Percentiles rank a stretch among this genome's conserved stretches.
These are phyloP conservation scores for Epicauta chinensis DNA, from an alignment of 1,140 invertebrate genomes.

Conservation along the genomic window DNA sequence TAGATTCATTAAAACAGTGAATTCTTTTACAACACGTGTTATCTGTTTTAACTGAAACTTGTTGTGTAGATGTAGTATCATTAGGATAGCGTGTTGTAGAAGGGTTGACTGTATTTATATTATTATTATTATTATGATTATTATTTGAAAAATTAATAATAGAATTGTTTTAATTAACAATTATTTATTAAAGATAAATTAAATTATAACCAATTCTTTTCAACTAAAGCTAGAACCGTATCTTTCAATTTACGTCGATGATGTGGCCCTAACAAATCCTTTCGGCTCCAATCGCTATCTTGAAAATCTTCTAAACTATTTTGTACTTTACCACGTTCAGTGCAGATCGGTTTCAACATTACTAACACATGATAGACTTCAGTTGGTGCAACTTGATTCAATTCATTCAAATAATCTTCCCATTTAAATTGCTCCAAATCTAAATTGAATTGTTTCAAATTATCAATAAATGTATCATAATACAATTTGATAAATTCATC, in stretches of 20 bases:
- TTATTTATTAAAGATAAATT: conserved; percentile 1
- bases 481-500: conserved; percentile 48
- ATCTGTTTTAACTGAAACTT: too few relatives aligned
- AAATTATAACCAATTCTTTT: conserved; percentile 33
- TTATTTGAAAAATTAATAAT: too few relatives aligned
- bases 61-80: too few relatives aligned
- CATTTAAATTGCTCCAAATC: conserved; percentile 31
- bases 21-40: too few relatives aligned
- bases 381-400: conserved; percentile 31
- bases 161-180: too few relatives aligned
- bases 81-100: too few relatives aligned
- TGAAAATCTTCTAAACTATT: conserved; percentile 37
- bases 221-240: conserved; percentile 34
- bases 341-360: conserved; percentile 41
- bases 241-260: conserved; percentile 37
- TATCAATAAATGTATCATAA: conserved; percentile 45
- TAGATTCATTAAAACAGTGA: too few relatives aligned
- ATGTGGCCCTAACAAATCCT: conserved; percentile 37
- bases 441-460: conserved; percentile 32
- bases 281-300: conserved; percentile 36
- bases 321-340: conserved; percentile 38
- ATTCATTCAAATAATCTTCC: conserved; percentile 34
- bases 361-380: conserved; percentile 39
- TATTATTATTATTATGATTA: too few relatives aligned
- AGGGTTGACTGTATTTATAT: too few relatives aligned